Conservation (phyloP, 2,797 vertebrate species). For the Coluber constrictor region DNA sequence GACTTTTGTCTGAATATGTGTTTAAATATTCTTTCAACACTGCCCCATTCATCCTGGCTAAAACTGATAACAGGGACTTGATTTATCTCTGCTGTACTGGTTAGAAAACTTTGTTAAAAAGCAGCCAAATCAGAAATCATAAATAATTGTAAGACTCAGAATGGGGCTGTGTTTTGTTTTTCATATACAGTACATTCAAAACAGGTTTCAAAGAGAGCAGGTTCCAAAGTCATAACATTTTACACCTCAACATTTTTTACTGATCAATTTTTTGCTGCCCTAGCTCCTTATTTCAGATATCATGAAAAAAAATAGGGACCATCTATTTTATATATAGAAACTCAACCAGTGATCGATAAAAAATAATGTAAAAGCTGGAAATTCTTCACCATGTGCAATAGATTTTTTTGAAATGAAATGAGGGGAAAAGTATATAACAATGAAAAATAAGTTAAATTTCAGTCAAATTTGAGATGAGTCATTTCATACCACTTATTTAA, state of each 20-base stretch:
- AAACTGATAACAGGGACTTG: not conserved
- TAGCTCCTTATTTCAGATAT: not conserved
- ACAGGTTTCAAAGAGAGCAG: not conserved
- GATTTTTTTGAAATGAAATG: slow-evolving; percentile 8
- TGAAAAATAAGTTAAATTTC: not conserved
- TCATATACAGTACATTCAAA: not conserved
- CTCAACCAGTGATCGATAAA: slow-evolving; percentile 3
- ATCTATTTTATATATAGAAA: not conserved
- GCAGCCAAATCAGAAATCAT: not conserved
- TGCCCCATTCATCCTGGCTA: not conserved
- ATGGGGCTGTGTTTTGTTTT: not conserved
- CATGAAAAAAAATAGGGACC: not conserved
- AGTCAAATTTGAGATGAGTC: not conserved
- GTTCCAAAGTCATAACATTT: not conserved
- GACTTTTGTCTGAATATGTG: not conserved
- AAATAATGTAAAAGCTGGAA: slow-evolving; percentile 17
- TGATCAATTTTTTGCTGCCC: not conserved
- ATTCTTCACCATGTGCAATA: not conserved
- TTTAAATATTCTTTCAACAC: not conserved
- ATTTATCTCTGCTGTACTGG: not conserved
- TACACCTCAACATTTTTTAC: not conserved
- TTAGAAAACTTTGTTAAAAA: not conserved
- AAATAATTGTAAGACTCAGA: not conserved
- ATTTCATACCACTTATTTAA: not conserved
- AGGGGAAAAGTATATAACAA: not conserved